Base-by-base conservation (phyloP, 2,888 invertebrate genomes). In the Anoplius nigerrimus region DNA sequence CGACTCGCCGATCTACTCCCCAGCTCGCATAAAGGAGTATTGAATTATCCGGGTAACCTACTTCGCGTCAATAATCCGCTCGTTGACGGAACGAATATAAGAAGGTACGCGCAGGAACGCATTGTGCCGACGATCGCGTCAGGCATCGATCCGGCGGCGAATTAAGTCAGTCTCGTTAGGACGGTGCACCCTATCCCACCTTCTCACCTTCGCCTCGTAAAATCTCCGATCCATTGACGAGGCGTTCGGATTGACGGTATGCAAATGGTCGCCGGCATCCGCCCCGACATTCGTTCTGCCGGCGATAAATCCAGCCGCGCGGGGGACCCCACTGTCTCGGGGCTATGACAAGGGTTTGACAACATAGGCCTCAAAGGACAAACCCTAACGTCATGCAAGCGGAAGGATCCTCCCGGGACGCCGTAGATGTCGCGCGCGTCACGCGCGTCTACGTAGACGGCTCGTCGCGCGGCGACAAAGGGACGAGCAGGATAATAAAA, bases 361-460 rank as follows among this genome's bases (percentile, higher is more conserved):
- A 75, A 56, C 53, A 58, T 54, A 2, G 63, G 54, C 57, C 78
- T 78, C 78, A 78, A 78, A 78, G 78, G 78, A 69, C 66, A 24
- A 62, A 56, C 57, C 48, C 57, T 54, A 69, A 69, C 62, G 62
- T 72, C 63, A 62, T 57, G 62, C 70, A 66, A 52, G 58, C 71
- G 59, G 68, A 75, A 77, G 78, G 66, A 52, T 66, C 63, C 68
- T 75, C 48, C 52, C 73, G 65, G 51, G 57, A 58, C 45, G 18
- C 34, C 34, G 11, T 34, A 34, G 34, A 34, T 13, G 34, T 34
- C 34, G 6, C 8, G 34, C n/a, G 68, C 59, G 54, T 58, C 45
- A 21, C 62, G 57, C 24, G 57, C 24, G 1, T 16, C 13, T 21
- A 43, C 20, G 21, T 57, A 57, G 27, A 57, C 43, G 20, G n/a